A percentile compares a stretch with the other conserved stretches of the same genome.
These are phyloP conservation scores for Nomada ferruginata DNA, from an alignment of 2,888 invertebrate genomes.

Conservation along the genomic window DNA sequence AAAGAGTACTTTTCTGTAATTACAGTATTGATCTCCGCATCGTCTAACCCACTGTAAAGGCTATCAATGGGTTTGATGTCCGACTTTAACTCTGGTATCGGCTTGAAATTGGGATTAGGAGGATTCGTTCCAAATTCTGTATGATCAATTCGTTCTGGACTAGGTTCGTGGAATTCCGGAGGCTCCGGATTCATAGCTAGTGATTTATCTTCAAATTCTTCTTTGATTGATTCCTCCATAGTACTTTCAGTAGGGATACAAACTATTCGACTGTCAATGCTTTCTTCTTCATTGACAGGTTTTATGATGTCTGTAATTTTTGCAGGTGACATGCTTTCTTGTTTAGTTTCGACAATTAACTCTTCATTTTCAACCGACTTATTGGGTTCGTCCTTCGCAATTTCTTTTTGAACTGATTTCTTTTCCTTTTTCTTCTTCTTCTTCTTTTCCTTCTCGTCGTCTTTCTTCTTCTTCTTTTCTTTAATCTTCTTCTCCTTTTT, in stretches of 20 bases:
- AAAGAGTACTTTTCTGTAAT: conserved; percentile 77
- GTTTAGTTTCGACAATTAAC: conserved; percentile 71
- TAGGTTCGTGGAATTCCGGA: conserved; percentile 73
- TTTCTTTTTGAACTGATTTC: conserved; percentile 79
- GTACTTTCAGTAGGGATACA: conserved; percentile 52
- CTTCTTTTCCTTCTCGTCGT: conserved; percentile 86
- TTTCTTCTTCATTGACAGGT: conserved; percentile 51
- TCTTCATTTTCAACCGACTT: conserved; percentile 71
- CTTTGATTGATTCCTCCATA: conserved; percentile 61
- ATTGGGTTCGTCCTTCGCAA: conserved; percentile 66
- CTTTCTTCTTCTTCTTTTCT: conserved; percentile 84
- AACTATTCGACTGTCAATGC: conserved; percentile 61
- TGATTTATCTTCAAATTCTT: conserved; percentile 80
- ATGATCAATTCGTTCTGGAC: conserved; percentile 62
- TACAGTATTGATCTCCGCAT: conserved; percentile 77
- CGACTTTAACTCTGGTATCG: conserved; percentile 78
- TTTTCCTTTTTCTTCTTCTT: conserved; percentile 84
- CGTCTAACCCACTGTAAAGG: conserved; percentile 81
- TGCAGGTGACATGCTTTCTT: conserved; percentile 65
- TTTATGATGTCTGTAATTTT: conserved; percentile 68
- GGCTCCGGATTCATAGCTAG: conserved; percentile 81
- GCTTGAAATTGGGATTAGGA: conserved; percentile 82
- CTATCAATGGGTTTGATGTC: conserved; percentile 80
- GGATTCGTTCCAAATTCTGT: conserved; percentile 80
- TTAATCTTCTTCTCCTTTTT: conserved; percentile 86